Conservation (phyloP, 2,888 invertebrate genomes). For the Metallyticus violacea region DNA sequence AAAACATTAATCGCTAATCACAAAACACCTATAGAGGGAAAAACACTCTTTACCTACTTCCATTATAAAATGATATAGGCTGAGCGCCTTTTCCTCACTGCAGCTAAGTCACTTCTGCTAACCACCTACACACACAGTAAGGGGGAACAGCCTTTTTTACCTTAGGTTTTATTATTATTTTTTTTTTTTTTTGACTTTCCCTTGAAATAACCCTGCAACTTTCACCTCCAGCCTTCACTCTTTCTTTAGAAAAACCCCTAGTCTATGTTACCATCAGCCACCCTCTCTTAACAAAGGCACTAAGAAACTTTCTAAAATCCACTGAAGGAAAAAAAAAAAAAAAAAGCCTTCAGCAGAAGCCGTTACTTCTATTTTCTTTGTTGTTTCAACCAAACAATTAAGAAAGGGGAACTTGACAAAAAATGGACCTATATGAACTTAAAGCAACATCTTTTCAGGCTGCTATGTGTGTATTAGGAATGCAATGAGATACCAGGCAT, state of each 20-base stretch:
- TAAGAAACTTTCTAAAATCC: not conserved
- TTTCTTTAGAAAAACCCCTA: not conserved
- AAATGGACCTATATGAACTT: too few relatives aligned
- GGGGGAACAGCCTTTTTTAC: not conserved
- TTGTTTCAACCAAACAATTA: not conserved
- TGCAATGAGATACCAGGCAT: too few relatives aligned
- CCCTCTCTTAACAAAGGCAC: not conserved
- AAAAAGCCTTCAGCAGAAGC: not conserved
- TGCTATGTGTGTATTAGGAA: too few relatives aligned
- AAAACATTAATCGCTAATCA: too few relatives aligned
- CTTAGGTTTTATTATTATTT: not conserved
- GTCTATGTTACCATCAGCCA: not conserved
- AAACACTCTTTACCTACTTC: too few relatives aligned
- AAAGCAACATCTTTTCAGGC: too few relatives aligned
- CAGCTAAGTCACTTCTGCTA: too few relatives aligned
- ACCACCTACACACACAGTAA: not conserved
- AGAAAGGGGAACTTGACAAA: not conserved
- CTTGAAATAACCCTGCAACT: not conserved
- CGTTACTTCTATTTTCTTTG: not conserved
- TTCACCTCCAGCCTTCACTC: not conserved
- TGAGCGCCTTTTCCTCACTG: too few relatives aligned
- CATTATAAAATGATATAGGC: too few relatives aligned
- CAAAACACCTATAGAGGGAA: too few relatives aligned
- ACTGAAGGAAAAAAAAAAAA: not conserved
- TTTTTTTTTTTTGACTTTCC: not conserved